Evolutionary conservation across 2,888 invertebrate species (phyloP).

Genomic region (Melinaea menophilus): DNA sequence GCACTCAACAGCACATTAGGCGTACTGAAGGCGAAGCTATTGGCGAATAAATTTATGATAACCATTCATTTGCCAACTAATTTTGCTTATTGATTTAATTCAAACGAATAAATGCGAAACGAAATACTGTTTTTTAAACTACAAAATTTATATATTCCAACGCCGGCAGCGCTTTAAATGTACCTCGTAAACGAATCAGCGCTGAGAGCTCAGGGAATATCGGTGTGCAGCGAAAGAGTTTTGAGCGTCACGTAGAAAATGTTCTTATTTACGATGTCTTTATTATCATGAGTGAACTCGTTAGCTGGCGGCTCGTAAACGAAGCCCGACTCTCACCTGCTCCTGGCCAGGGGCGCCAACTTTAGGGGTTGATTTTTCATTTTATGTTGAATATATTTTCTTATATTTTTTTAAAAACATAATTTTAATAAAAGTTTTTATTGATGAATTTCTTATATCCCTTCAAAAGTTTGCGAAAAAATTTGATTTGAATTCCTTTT

Average conservation of each 20-base stretch:
- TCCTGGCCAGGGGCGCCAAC: constrained; percentile 31
- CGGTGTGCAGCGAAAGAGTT: constrained; percentile 13
- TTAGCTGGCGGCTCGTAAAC: constrained; percentile 55
- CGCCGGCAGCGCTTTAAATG: not conserved
- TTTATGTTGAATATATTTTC: constrained; percentile 5
- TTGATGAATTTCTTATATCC: too few species aligned
- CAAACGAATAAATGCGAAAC: too few species aligned
- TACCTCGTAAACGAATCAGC: constrained; percentile 4
- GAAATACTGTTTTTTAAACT: too few species aligned
- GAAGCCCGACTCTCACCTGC: constrained; percentile 30
- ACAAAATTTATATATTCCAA: not conserved
- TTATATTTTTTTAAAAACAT: too few species aligned
- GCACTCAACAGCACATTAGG: too few species aligned
- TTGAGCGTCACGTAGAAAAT: constrained; percentile 44
- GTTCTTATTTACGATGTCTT: constrained; percentile 53
- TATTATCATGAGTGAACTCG: constrained; percentile 59
- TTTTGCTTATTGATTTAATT: too few species aligned
- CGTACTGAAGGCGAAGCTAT: too few species aligned
- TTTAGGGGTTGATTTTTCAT: constrained; percentile 24
- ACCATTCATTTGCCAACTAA: too few species aligned
- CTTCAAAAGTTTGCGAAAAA: too few species aligned
- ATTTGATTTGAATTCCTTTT: too few species aligned
- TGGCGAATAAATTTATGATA: too few species aligned
- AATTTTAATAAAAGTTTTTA: too few species aligned
- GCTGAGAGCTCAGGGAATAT: constrained; percentile 1